phyloP scores from a whole-genome alignment of 2,888 invertebrate genomes.

The Epicampocera succincta region DNA sequence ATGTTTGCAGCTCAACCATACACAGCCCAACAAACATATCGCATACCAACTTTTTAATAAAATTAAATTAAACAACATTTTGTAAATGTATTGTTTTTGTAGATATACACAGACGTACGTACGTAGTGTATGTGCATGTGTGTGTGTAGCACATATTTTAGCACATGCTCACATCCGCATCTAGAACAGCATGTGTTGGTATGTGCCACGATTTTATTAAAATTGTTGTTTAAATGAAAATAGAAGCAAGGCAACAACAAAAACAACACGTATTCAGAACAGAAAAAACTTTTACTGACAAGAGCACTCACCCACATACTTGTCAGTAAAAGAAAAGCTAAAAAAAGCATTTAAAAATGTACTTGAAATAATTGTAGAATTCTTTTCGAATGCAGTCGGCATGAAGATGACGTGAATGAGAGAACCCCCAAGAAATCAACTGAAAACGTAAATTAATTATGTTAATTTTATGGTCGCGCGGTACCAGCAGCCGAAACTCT shows the following conservation, averaged over 20 bases:
- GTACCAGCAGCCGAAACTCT: constrained; percentile 15
- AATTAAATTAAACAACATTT: constrained; percentile 42
- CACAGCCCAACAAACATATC: neutral
- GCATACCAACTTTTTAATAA: constrained; percentile 23
- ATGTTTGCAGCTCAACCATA: neutral
- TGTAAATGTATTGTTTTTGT: neutral
- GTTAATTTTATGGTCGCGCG: constrained; percentile 54
- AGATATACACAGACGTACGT: neutral
- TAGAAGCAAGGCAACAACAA: neutral
- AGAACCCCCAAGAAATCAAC: constrained; percentile 40
- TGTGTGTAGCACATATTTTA: neutral
- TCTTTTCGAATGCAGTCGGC: constrained; percentile 41
- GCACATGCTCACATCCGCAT: neutral
- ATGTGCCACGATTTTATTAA: constrained; percentile 41
- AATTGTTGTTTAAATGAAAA: constrained; percentile 42
- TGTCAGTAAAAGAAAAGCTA: constrained; percentile 13
- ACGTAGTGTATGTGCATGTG: too few species aligned
- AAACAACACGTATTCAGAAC: constrained; percentile 19
- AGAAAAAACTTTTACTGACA: constrained; percentile 49
- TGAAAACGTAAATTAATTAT: constrained; percentile 60
- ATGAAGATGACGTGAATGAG: constrained; percentile 40
- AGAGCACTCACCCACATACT: constrained; percentile 42
- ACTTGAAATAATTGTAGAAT: constrained; percentile 54
- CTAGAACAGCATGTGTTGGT: too few species aligned
- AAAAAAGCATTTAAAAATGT: constrained; percentile 54